Conservation (phyloP, 1,140 invertebrate genomes). For the Drosophila arizonae region DNA sequence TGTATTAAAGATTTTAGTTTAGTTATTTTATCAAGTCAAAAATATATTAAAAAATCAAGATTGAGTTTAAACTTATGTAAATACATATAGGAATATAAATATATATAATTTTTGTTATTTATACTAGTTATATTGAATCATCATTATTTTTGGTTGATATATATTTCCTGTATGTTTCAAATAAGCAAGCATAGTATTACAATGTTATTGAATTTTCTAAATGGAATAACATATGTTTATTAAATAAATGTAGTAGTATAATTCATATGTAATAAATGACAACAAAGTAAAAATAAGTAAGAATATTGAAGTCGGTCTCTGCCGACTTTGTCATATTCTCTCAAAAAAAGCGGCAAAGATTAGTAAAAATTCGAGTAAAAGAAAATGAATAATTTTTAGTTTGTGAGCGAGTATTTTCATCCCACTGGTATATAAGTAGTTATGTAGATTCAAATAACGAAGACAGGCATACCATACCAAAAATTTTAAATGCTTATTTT, state of each 20-base stretch:
- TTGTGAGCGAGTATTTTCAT: too few species aligned
- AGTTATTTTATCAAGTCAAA: slow-evolving; percentile 3
- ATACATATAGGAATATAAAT: slow-evolving; percentile 8
- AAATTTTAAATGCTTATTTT: too few species aligned
- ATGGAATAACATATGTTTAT: slow-evolving; percentile 19
- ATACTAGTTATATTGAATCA: neutral
- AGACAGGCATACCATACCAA: too few species aligned
- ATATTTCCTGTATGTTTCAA: neutral
- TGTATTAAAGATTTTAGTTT: slow-evolving; percentile 11
- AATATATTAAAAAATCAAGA: slow-evolving; percentile 2
- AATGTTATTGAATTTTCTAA: slow-evolving; percentile 1
- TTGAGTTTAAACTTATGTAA: slow-evolving; percentile 5
- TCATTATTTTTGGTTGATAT: neutral
- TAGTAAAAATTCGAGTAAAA: neutral
- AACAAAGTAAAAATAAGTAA: neutral
- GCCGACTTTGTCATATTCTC: too few species aligned
- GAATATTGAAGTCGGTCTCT: too few species aligned
- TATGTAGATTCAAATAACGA: too few species aligned
- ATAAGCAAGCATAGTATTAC: slow-evolving; percentile 1
- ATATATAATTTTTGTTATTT: neutral
- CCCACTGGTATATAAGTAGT: too few species aligned
- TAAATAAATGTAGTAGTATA: too few species aligned
- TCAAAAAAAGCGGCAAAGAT: too few species aligned
- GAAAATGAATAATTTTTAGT: too few species aligned
- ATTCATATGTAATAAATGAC: neutral